Percentiles rank a stretch among this genome's conserved stretches.
phyloP scores from a whole-genome alignment of 2,797 vertebrate genomes.

The Tamandua tetradactyla region DNA sequence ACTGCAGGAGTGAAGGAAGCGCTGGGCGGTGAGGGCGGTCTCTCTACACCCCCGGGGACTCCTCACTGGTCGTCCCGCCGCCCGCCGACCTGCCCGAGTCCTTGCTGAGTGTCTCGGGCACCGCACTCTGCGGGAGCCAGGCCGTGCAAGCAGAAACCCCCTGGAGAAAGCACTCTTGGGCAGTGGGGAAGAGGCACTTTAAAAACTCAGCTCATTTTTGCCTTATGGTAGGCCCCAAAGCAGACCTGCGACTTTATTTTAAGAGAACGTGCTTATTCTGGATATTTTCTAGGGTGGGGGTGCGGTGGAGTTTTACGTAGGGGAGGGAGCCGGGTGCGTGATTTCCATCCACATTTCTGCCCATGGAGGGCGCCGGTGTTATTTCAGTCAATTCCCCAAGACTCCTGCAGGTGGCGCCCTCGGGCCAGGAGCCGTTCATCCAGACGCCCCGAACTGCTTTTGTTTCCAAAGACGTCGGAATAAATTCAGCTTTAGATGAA shows the following conservation, averaged over 20 bases:
- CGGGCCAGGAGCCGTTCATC: not conserved
- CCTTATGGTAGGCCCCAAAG: too few species aligned
- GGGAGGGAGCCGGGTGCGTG: rapidly evolving
- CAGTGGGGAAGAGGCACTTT: not conserved
- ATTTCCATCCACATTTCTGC: rapidly evolving
- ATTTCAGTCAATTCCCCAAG: not conserved
- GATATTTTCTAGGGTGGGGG: rapidly evolving
- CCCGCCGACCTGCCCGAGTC: rapidly evolving
- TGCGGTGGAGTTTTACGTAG: not conserved
- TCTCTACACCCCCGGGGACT: too few species aligned
- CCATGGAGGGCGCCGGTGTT: too few species aligned
- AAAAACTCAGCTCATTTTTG: not conserved
- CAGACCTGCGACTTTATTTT: not conserved
- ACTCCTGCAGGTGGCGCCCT: slow-evolving; percentile 53
- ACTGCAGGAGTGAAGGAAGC: too few species aligned
- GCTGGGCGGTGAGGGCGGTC: too few species aligned
- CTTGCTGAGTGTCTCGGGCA: rapidly evolving
- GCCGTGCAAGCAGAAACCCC: not conserved
- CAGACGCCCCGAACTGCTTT: not conserved
- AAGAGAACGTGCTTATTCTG: rapidly evolving
- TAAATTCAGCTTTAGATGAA: not conserved
- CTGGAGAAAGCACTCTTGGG: not conserved
- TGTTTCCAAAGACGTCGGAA: not conserved
- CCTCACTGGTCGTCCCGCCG: too few species aligned
- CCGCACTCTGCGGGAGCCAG: rapidly evolving